Evolutionary conservation across 2,888 invertebrate species (phyloP).

Genomic region (Lochmaea capreae): DNA sequence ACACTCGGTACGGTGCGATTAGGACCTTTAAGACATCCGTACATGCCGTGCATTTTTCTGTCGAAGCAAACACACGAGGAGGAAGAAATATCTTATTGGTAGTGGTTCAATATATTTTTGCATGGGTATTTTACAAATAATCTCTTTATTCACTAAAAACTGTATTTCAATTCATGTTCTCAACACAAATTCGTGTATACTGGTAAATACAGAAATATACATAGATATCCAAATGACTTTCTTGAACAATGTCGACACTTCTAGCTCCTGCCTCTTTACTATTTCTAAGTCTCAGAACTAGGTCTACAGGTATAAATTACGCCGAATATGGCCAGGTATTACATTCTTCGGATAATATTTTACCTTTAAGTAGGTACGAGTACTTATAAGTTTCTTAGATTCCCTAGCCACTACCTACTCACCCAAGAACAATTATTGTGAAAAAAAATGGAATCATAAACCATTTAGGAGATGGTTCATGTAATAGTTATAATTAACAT

Average conservation of each 20-base stretch:
- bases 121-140: no score
- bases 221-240: background rate
- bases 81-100: no score
- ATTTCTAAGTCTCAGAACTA: slow-evolving; percentile 43
- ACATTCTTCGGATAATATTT: slow-evolving; percentile 47
- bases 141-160: no score
- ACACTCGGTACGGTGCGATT: no score
- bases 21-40: no score
- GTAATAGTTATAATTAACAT: slow-evolving; percentile 2
- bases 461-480: slow-evolving; percentile 1
- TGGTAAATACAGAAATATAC: background rate
- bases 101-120: no score
- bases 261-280: slow-evolving; percentile 28
- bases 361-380: slow-evolving; percentile 32
- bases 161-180: no score
- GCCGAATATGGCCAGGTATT: slow-evolving; percentile 51
- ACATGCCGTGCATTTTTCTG: no score
- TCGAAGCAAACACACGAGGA: no score
- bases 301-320: slow-evolving; percentile 53
- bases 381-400: slow-evolving; percentile 16
- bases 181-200: no score
- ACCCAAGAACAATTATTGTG: slow-evolving; percentile 1
- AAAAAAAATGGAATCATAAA: slow-evolving; percentile 8
- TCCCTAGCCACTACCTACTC: slow-evolving; percentile 32
- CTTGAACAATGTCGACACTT: background rate